These are phyloP conservation scores for Melinaea menophilus DNA, from an alignment of 2,888 invertebrate genomes.

Conservation along the genomic window DNA sequence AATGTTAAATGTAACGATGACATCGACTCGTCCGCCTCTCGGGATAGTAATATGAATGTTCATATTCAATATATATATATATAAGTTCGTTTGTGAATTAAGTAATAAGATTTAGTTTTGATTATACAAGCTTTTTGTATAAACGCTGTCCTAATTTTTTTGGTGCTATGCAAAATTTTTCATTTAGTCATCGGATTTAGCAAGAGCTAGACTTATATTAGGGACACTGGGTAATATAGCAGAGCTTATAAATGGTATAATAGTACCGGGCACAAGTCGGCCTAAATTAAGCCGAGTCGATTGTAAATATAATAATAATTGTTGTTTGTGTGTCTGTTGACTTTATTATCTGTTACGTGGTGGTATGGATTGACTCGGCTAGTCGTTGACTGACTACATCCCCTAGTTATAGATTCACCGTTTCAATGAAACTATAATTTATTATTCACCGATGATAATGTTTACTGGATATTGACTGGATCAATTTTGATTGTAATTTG, in stretches of 20 bases:
- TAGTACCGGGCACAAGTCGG: conserved; percentile 29
- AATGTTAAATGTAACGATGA: conserved; percentile 26
- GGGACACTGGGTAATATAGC: conserved; percentile 36
- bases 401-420: conserved; percentile 59
- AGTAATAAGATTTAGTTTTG: conserved; percentile 9
- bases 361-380: conserved; percentile 11
- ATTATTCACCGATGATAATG: conserved; percentile 43
- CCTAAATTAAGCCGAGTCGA: conserved; percentile 28
- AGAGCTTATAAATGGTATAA: conserved; percentile 35
- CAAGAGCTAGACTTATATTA: conserved; percentile 33
- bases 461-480: conserved; percentile 64
- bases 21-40: conserved; percentile 32
- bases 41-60: no score
- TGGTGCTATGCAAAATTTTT: conserved; percentile 59
- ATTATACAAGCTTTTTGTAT: conserved; percentile 37
- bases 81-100: no score
- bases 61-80: no score
- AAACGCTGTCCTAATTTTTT: conserved; percentile 53
- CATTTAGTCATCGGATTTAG: conserved; percentile 35
- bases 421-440: conserved; percentile 50
- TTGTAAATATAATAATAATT: conserved; percentile 23
- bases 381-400: conserved; percentile 67
- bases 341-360: conserved; percentile 30
- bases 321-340: conserved; percentile 33
- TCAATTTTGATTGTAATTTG: conserved; percentile 70